Evolutionary conservation across 2,888 invertebrate species (phyloP), one percentile per base, ranked within the genome.

Genomic region (Odiellus spinosus): DNA sequence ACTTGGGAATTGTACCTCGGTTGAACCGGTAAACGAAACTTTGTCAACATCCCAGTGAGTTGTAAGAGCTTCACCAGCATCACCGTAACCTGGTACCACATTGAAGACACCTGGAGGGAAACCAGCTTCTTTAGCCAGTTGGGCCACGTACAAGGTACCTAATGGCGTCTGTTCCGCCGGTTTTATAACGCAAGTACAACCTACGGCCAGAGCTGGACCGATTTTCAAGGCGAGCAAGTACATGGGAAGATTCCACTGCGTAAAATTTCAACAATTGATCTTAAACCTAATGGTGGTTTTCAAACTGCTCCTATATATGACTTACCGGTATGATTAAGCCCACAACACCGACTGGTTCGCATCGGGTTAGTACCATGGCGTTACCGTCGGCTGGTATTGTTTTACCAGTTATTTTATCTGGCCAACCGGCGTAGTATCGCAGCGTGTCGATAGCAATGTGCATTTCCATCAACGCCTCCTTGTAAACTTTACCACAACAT

Each of bases 401-500:
- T 55, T 65, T 63, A 11, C 69, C 69, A 46, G 84, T 82, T 64
- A 77, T 80, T 69, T 91, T 91, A 66, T 91, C 90, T 0, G 87
- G 83, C 81, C 82, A 88, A 20, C 90, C 91, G n/a, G 87, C 90
- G 68, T 80, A 86, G 64, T 90, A 91, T 10, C 86, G 76, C n/a
- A 69, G 44, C 5, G 57, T 50, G 20, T 56, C 56, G 5, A 59
- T 52, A 2, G 60, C 48, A 19, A 47, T 51, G 1, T 55, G 50
- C 17, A 65, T 53, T 47, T 68, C 66, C 10, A 51, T 53, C n/a
- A 63, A 67, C 6, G 71, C 61, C 11, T 65, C 60, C 44, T 60
- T 52, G 66, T 76, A 91, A 0, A 91, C 90, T 64, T 91, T 93
- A 15, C 91, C 93, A 66, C 88, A 91, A 67, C 96, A 91, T 49